Evolutionary conservation across 2,888 invertebrate genomes (phyloP).

Genomic region (Andrena haemorrhoa): DNA sequence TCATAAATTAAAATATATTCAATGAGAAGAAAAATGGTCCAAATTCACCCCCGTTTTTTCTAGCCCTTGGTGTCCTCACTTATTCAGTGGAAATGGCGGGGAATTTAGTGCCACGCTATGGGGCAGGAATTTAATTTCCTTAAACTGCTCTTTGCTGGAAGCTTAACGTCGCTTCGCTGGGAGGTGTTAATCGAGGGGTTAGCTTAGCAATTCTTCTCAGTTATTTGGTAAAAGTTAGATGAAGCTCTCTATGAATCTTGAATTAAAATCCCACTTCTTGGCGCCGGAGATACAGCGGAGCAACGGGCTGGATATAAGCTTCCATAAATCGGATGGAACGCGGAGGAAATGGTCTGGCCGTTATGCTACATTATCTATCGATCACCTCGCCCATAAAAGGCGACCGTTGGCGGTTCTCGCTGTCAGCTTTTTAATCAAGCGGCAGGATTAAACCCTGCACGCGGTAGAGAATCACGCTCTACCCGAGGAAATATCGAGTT

Average conservation of each 20-base stretch:
- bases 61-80: too few species aligned
- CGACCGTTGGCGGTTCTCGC: neutral
- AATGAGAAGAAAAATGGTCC: too few species aligned
- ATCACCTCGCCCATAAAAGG: neutral
- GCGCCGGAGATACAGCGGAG: too few species aligned
- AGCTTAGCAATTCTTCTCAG: neutral
- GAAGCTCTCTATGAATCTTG: neutral
- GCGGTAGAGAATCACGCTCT: too few species aligned
- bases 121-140: neutral
- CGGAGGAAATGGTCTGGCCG: constrained; percentile 37
- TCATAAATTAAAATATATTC: too few species aligned
- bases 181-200: neutral
- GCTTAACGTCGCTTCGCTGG: neutral
- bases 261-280: too few species aligned
- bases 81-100: too few species aligned
- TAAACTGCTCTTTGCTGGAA: neutral
- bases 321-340: constrained; percentile 2
- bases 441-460: neutral
- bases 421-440: neutral
- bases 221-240: neutral
- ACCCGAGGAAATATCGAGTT: too few species aligned
- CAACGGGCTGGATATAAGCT: too few species aligned
- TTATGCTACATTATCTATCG: constrained; percentile 20
- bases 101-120: neutral
- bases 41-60: too few species aligned